Conservation (phyloP, 1,140 invertebrate genomes). For the Aphaenogaster rudis region DNA sequence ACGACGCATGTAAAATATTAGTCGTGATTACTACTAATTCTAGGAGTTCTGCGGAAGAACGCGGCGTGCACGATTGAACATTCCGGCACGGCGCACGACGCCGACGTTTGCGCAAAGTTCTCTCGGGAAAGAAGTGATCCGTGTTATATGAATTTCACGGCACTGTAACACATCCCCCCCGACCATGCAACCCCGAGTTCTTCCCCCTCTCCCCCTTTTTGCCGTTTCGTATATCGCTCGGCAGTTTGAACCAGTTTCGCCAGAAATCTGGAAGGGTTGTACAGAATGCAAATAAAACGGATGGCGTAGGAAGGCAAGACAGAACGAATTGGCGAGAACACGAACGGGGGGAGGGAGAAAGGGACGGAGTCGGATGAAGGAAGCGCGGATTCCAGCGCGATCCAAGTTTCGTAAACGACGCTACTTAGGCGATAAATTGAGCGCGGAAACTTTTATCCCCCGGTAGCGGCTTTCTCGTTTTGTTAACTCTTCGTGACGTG, state of each 20-base stretch:
- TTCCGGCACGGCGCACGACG: background rate
- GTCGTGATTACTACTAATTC: conserved; percentile 26
- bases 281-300: conserved; percentile 81
- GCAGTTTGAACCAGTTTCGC: conserved; percentile 82
- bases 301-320: conserved; percentile 29
- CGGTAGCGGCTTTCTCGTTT: conserved; percentile 41
- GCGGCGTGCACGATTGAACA: conserved; percentile 25
- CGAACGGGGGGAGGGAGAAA: background rate
- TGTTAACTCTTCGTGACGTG: conserved; percentile 57
- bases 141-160: conserved; percentile 77
- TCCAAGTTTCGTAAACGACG: conserved; percentile 83
- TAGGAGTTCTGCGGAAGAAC: conserved; percentile 14
- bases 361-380: conserved; percentile 40
- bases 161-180: conserved; percentile 42
- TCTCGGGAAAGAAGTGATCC: conserved; percentile 64
- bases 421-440: conserved; percentile 84
- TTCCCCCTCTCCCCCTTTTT: background rate
- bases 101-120: conserved; percentile 8
- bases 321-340: conserved; percentile 42
- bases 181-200: conserved; percentile 8
- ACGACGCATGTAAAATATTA: background rate
- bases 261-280: conserved; percentile 73
- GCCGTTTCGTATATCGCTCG: conserved; percentile 70
- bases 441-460: conserved; percentile 78
- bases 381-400: conserved; percentile 67